phyloP scores from a whole-genome alignment of 2,113 vertebrate genomes.

The Lota lota region DNA sequence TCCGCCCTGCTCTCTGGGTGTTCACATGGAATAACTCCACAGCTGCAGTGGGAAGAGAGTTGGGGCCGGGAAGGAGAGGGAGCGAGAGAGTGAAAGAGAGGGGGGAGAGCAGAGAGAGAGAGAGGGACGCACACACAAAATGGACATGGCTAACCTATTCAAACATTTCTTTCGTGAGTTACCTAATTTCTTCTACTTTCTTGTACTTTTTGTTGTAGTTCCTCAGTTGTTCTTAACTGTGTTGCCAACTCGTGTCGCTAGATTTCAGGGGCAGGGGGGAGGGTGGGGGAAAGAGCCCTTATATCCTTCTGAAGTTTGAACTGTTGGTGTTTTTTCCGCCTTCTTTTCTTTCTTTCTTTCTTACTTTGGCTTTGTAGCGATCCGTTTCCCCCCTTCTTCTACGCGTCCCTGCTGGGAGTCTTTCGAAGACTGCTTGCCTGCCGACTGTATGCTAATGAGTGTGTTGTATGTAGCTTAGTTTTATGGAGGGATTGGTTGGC shows the following conservation, averaged over 20 bases:
- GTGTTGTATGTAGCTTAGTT: slow-evolving; percentile 21
- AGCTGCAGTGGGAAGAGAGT: slow-evolving; percentile 73
- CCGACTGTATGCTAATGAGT: slow-evolving; percentile 7
- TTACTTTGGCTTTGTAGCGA: slow-evolving; percentile 4
- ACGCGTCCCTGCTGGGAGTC: not conserved
- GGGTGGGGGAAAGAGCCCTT: slow-evolving; percentile 12
- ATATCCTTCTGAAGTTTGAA: slow-evolving; percentile 38
- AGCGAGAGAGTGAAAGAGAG: not conserved
- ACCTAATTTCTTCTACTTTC: slow-evolving; percentile 42
- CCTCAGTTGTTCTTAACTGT: not conserved
- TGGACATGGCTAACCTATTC: slow-evolving; percentile 86
- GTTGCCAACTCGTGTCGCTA: not conserved
- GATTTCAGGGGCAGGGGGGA: not conserved
- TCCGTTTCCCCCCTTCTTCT: not conserved
- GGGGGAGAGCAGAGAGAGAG: slow-evolving; percentile 37
- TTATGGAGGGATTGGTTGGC: slow-evolving; percentile 33
- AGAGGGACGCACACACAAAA: slow-evolving; percentile 68
- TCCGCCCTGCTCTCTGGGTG: slow-evolving; percentile 63
- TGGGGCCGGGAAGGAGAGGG: slow-evolving; percentile 53
- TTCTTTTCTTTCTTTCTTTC: slow-evolving; percentile 12
- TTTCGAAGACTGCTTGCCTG: slow-evolving; percentile 9
- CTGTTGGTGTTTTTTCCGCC: slow-evolving; percentile 15
- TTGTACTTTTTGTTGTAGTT: not conserved
- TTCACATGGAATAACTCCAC: slow-evolving; percentile 77
- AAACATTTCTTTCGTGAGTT: slow-evolving; percentile 89